These are phyloP conservation scores for Acanthis flammea DNA, from an alignment of 2,797 vertebrate genomes.

Conservation along the genomic window DNA sequence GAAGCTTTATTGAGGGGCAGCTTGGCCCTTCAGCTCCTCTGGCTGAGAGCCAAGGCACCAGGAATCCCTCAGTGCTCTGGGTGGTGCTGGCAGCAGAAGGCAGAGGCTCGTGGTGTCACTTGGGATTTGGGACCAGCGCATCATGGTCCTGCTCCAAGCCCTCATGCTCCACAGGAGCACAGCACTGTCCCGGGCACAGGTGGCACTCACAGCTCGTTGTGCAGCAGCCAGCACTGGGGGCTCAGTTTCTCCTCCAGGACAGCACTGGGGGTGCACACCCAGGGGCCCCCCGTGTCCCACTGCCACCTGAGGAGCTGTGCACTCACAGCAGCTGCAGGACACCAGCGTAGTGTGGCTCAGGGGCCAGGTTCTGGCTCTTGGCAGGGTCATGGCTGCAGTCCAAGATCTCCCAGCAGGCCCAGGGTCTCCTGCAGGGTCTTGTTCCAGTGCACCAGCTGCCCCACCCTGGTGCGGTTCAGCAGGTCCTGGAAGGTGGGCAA, in stretches of 20 bases:
- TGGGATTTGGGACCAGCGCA: not conserved
- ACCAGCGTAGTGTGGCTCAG: conserved; percentile 62
- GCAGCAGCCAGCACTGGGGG: conserved; percentile 86
- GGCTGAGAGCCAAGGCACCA: not conserved
- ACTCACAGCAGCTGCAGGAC: conserved; percentile 75
- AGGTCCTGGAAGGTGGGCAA: conserved; percentile 95
- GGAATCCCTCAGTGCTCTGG: not conserved
- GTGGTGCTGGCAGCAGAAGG: rapidly evolving
- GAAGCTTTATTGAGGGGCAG: not conserved
- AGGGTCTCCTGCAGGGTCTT: conserved; percentile 84
- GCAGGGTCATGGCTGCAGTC: conserved; percentile 78
- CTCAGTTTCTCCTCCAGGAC: conserved; percentile 86
- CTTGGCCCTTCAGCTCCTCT: not conserved
- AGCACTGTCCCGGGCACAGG: not conserved
- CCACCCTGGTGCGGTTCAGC: conserved; percentile 80
- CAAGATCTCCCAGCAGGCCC: conserved; percentile 92
- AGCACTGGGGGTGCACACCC: conserved; percentile 90
- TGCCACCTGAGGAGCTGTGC: conserved; percentile 86
- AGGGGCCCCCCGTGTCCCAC: conserved; percentile 89
- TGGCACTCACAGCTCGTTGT: conserved; percentile 81
- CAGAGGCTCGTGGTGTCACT: not conserved
- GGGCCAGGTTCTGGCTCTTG: conserved; percentile 84
- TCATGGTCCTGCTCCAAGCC: rapidly evolving
- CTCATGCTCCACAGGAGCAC: rapidly evolving
- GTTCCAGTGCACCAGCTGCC: conserved; percentile 86